Evolutionary conservation across 2,797 vertebrate genomes (phyloP).

Genomic region (Galaxias olidus): DNA sequence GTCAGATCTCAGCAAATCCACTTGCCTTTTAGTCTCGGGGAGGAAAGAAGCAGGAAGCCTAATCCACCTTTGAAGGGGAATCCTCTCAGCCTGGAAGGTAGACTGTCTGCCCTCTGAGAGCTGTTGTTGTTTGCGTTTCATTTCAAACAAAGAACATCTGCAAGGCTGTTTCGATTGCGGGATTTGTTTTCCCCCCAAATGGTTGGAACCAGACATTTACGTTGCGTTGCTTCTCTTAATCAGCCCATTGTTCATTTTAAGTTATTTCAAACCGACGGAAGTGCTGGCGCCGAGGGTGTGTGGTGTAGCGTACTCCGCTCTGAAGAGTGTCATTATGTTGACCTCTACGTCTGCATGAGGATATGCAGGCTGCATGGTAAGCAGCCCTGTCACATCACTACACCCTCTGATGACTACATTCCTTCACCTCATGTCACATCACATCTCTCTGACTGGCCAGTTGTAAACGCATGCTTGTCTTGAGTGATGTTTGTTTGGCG

Average conservation of each 20-base stretch:
- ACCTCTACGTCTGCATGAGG: not conserved
- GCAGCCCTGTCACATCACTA: not conserved
- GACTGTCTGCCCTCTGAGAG: too few relatives aligned
- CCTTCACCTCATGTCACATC: not conserved
- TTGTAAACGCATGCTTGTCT: not conserved
- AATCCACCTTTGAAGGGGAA: constrained; percentile 32
- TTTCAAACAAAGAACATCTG: too few relatives aligned
- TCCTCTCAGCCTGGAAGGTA: constrained; percentile 6
- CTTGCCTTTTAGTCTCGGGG: constrained; percentile 18
- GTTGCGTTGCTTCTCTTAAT: too few relatives aligned
- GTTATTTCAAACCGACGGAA: not conserved
- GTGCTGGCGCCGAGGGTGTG: not conserved
- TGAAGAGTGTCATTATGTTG: not conserved
- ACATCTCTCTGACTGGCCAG: not conserved
- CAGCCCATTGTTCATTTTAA: too few relatives aligned
- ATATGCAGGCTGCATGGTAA: not conserved
- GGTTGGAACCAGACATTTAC: too few relatives aligned
- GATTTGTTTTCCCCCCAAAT: too few relatives aligned
- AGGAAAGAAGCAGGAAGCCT: constrained; percentile 30
- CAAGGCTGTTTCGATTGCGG: too few relatives aligned
- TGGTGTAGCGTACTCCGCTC: not conserved
- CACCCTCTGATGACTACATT: not conserved
- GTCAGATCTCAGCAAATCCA: constrained; percentile 50
- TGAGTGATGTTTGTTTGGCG: too few relatives aligned
- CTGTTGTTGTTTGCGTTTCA: too few relatives aligned